These are phyloP conservation scores for Notarius quadriscutis DNA, from an alignment of 2,113 vertebrate species.

Conservation along the genomic window DNA sequence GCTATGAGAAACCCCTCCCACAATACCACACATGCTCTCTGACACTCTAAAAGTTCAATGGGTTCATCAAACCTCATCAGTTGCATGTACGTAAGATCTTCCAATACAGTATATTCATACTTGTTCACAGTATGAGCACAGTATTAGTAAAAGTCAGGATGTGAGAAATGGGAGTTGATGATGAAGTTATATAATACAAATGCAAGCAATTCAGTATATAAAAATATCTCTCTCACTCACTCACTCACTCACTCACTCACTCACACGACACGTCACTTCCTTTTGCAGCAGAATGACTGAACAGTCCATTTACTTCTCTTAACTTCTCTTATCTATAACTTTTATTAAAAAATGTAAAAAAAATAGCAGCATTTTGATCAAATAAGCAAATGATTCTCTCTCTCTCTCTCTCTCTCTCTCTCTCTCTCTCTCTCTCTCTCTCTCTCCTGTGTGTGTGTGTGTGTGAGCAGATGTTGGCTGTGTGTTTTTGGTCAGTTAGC, in stretches of 20 bases:
- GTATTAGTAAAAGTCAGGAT: background rate
- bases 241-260: conserved; percentile 8
- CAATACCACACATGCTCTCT: conserved; percentile 56
- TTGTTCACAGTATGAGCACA: background rate
- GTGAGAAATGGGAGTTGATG: background rate
- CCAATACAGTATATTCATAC: background rate
- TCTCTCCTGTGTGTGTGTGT: background rate
- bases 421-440: no score
- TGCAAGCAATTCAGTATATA: background rate
- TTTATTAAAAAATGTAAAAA: background rate
- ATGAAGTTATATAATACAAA: background rate
- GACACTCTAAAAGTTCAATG: conserved; percentile 22
- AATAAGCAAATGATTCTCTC: background rate
- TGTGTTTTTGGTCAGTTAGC: conserved; percentile 46
- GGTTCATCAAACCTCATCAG: conserved; percentile 20
- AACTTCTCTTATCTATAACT: background rate
- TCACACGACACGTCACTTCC: background rate
- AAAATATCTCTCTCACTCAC: background rate
- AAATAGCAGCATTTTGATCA: background rate
- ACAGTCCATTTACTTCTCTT: background rate
- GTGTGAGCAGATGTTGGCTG: conserved; percentile 49
- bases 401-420: no score
- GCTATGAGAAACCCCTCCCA: conserved; percentile 21
- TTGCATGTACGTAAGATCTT: background rate
- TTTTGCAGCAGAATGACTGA: background rate